Percentiles rank a stretch among this genome's conserved stretches.
Conservation (phyloP, 2,113 vertebrate genomes). For the Oreocharis arfaki region DNA sequence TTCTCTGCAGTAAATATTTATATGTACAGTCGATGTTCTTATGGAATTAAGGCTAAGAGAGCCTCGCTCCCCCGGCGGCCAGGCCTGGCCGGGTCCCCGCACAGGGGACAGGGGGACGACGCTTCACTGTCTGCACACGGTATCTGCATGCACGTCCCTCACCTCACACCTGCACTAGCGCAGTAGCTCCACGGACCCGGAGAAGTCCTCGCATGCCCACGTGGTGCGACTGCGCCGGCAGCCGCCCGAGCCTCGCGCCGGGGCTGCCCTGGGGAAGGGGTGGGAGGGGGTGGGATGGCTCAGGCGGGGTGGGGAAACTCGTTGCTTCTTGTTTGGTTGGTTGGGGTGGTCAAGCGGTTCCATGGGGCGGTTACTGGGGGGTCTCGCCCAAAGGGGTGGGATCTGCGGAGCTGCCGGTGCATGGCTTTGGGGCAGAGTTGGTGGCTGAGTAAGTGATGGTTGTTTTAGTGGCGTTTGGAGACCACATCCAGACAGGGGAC, state of each 20-base stretch:
- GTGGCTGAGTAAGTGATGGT: not conserved
- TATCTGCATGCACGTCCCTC: constrained; percentile 57
- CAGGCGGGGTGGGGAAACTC: not conserved
- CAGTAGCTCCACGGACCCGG: constrained; percentile 39
- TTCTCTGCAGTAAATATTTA: constrained; percentile 67
- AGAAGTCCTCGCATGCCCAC: constrained; percentile 65
- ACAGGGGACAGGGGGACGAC: not conserved
- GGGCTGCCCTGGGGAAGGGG: not conserved
- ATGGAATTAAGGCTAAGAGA: constrained; percentile 40
- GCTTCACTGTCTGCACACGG: constrained; percentile 37
- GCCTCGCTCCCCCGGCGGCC: not conserved
- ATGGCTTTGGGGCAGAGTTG: not conserved
- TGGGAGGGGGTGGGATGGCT: not conserved
- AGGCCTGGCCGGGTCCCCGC: not conserved
- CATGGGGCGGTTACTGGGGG: not conserved
- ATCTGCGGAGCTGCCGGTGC: not conserved
- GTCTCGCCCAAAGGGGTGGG: not conserved
- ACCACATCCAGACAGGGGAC: not conserved
- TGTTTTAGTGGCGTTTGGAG: not conserved
- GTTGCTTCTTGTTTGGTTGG: not conserved
- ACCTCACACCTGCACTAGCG: not conserved
- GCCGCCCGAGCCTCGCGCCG: not conserved
- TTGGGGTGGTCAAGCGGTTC: not conserved
- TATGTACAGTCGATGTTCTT: constrained; percentile 66
- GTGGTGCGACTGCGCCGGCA: constrained; percentile 1